phyloP scores from a whole-genome alignment of 2,113 vertebrate genomes.

The Litocranius walleri region DNA sequence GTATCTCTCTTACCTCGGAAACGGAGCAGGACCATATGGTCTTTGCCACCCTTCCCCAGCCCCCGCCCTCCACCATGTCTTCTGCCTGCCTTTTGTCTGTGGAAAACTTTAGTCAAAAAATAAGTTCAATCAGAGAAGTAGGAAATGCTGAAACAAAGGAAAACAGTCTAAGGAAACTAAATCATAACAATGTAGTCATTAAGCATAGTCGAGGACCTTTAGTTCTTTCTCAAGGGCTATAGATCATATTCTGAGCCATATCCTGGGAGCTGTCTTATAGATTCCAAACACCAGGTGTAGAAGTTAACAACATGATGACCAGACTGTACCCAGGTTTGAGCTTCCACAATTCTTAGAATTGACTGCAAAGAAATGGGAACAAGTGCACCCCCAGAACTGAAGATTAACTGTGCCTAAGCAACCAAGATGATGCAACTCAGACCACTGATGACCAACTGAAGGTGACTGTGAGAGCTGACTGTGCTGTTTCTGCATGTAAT shows the following conservation, averaged over 20 bases:
- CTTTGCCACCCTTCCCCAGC: neutral
- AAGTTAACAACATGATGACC: neutral
- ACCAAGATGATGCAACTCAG: neutral
- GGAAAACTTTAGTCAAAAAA: neutral
- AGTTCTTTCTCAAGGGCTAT: neutral
- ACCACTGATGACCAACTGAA: neutral
- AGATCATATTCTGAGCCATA: neutral
- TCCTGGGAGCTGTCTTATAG: neutral
- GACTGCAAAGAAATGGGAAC: neutral
- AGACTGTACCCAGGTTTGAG: neutral
- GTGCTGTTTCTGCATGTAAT: neutral
- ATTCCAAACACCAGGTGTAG: neutral
- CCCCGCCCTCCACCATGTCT: neutral
- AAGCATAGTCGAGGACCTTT: neutral
- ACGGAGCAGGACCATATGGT: neutral
- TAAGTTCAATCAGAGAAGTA: neutral
- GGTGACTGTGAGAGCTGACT: neutral
- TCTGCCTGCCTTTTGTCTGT: neutral
- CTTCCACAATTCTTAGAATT: neutral
- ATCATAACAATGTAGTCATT: neutral
- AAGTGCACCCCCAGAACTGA: neutral
- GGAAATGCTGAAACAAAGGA: neutral
- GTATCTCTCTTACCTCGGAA: neutral
- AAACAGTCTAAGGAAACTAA: neutral
- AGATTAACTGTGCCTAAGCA: neutral